phyloP scores from a whole-genome alignment of 1,140 invertebrate genomes.

The Amyelois transitella region DNA sequence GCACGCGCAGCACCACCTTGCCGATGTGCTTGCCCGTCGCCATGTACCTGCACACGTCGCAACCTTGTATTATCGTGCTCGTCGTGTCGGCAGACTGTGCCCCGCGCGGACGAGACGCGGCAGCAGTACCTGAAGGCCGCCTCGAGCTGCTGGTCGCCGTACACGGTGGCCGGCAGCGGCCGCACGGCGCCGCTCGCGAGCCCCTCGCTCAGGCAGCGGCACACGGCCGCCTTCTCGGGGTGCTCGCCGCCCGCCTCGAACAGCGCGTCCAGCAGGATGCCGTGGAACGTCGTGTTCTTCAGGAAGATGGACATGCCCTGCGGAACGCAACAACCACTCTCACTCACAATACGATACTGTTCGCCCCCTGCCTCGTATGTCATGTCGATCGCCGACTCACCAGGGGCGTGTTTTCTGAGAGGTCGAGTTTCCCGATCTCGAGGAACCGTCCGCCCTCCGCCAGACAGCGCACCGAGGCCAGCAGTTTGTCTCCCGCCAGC shows the following conservation, averaged over 20 bases:
- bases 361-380: too few species aligned
- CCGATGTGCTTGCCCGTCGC: slow-evolving; percentile 98
- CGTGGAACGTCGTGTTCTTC: slow-evolving; percentile 97
- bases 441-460: slow-evolving; percentile 93
- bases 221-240: slow-evolving; percentile 83
- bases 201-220: slow-evolving; percentile 86
- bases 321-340: too few species aligned
- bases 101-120: too few species aligned
- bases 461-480: slow-evolving; percentile 93
- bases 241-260: slow-evolving; percentile 82
- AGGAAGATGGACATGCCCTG: slow-evolving; percentile 94
- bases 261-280: slow-evolving; percentile 94
- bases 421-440: slow-evolving; percentile 97
- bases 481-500: slow-evolving; percentile 92
- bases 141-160: slow-evolving; percentile 89
- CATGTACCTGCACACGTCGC: slow-evolving; percentile 82
- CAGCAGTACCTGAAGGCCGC: slow-evolving; percentile 91
- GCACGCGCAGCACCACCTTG: slow-evolving; percentile 93
- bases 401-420: slow-evolving; percentile 91
- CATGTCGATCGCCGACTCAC: too few species aligned
- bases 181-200: slow-evolving; percentile 89
- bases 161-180: slow-evolving; percentile 89
- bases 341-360: not conserved
- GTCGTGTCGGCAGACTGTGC: too few species aligned
- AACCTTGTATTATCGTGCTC: too few species aligned